A percentile compares a stretch with the other conserved stretches of the same genome.
phyloP scores from a whole-genome alignment of 2,113 vertebrate species.

The Phyllopteryx taeniolatus region DNA sequence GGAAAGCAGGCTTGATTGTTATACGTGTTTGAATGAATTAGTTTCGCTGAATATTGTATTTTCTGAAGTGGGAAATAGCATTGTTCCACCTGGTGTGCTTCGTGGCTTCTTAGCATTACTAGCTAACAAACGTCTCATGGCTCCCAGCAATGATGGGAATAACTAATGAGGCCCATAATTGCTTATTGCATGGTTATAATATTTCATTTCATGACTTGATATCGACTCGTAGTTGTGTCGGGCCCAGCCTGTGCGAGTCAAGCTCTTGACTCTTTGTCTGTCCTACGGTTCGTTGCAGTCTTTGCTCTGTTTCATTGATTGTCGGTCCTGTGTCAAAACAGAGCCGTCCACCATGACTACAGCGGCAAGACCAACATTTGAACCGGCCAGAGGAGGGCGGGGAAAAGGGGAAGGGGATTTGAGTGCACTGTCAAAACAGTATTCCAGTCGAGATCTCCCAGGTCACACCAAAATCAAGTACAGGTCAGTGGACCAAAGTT shows the following conservation, averaged over 20 bases:
- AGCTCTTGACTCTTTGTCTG: neutral
- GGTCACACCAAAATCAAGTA: slow-evolving; percentile 98
- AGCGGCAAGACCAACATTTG: slow-evolving; percentile 94
- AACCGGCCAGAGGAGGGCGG: slow-evolving; percentile 92
- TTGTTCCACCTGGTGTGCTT: slow-evolving; percentile 9
- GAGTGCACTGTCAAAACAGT: slow-evolving; percentile 94
- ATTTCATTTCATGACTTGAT: neutral
- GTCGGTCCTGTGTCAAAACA: slow-evolving; percentile 1
- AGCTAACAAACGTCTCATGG: slow-evolving; percentile 7
- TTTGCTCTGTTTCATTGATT: neutral
- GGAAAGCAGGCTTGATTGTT: rapidly evolving
- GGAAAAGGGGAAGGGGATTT: slow-evolving; percentile 97
- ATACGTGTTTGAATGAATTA: neutral
- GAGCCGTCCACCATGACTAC: slow-evolving; percentile 85
- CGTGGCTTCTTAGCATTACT: slow-evolving; percentile 22
- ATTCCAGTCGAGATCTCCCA: slow-evolving; percentile 94
- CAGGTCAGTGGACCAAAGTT: slow-evolving; percentile 71
- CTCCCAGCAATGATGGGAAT: no score
- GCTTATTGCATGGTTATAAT: neutral
- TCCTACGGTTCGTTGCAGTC: neutral
- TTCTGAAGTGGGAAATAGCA: neutral
- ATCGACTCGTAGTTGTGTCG: neutral
- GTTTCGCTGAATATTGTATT: rapidly evolving
- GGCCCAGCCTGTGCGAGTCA: neutral
- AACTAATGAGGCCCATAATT: neutral